Conservation (phyloP, 1,140 invertebrate species). For the Nylanderia fulva region DNA sequence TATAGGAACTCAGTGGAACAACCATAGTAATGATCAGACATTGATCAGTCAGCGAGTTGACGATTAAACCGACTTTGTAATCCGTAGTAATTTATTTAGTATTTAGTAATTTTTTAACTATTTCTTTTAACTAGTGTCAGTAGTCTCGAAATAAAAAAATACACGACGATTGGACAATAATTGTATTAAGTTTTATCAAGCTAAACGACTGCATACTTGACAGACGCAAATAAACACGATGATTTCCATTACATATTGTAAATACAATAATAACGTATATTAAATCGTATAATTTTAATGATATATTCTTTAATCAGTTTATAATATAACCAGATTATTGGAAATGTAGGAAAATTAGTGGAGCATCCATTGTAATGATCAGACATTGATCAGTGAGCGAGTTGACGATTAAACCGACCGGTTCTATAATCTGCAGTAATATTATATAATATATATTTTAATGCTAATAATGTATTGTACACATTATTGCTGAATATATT, state of each 20-base stretch:
- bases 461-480: background rate
- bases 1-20: no score
- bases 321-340: background rate
- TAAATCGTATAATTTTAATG: background rate
- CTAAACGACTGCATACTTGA: no score
- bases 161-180: no score
- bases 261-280: background rate
- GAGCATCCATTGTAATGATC: background rate
- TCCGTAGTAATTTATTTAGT: no score
- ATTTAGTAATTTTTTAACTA: no score
- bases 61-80: no score
- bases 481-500: constrained; percentile 22
- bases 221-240: no score
- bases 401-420: background rate
- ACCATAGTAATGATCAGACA: no score
- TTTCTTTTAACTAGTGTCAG: no score
- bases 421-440: constrained; percentile 18
- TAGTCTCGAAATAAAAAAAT: no score
- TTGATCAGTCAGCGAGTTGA: no score
- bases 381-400: background rate
- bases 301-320: background rate
- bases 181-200: no score
- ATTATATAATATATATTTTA: background rate
- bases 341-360: constrained; percentile 13
- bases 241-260: background rate